Evolutionary conservation across 2,113 vertebrate genomes (phyloP), one percentile per base, ranked within the genome.

Genomic region (Genyomyrus donnyi): DNA sequence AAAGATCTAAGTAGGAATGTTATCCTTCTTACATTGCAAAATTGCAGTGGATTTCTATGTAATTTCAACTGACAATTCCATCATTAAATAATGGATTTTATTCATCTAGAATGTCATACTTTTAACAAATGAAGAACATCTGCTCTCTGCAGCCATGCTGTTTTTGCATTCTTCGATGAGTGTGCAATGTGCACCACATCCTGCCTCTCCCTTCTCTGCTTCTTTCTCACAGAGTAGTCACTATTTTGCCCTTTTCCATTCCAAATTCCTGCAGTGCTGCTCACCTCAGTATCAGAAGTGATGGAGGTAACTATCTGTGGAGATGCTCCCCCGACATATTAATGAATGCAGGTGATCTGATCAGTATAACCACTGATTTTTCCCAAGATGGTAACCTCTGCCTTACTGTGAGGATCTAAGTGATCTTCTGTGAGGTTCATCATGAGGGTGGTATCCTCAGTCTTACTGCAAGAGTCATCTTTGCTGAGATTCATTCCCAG

Each of bases 81-180:
- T 80, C 35, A 80, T 80, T 42, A 80, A 42, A 80, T 42, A 19
- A 42, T 35, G 17, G 35, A 80, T 19, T 42, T 42, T 19, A 80
- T 42, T 80, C 31, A 80, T 5, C 74, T 80, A 39, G 74, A 42
- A 80, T 39, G 74, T 80, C 35, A 42, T 80, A 42, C 70, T 80
- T 80, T 70, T 42, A 42, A 80, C 35, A 80, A 80, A 80, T n/a
- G 46, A 77, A 31, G 27, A 70, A 89, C 45, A 80, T 80, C 88
- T 35, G 46, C 66, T 50, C n/a, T 49, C 39, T 17, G 88, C 46
- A 77, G 88, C 66, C 45, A 70, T 89, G 66, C 27, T 46, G 49
- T 49, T 77, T 77, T 48, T 89, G 45, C 66, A 80, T 89, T 89
- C 58, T 74, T 88, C 62, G 31, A 74, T 62, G 66, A 50, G 46